phyloP scores from a whole-genome alignment of 2,888 invertebrate genomes.

The Drosophila sordidula region DNA sequence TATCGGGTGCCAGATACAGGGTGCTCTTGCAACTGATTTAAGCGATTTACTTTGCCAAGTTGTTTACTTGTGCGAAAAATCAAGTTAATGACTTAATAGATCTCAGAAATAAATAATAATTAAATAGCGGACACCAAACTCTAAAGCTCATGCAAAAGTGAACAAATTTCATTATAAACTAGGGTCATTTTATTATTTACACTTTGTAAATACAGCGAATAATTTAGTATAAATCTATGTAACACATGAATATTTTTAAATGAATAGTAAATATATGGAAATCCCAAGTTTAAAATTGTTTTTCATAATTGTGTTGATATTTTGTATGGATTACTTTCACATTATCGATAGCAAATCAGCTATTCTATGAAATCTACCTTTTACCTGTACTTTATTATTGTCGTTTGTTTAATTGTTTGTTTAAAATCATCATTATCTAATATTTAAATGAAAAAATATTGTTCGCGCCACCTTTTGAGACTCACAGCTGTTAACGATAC shows the following conservation, averaged over 20 bases:
- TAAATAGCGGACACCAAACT: too few species aligned
- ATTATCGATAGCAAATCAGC: neutral
- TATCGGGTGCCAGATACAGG: conserved; percentile 6
- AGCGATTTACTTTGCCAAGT: neutral
- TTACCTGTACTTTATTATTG: neutral
- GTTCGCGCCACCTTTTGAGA: neutral
- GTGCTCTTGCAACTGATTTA: neutral
- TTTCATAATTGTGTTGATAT: neutral
- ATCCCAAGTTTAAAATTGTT: too few species aligned
- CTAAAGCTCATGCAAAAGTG: too few species aligned
- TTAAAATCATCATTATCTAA: too few species aligned
- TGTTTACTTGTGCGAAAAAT: too few species aligned
- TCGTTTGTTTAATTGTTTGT: neutral
- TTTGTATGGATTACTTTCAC: neutral
- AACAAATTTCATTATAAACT: too few species aligned
- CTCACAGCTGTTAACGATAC: neutral
- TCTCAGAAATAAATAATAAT: too few species aligned
- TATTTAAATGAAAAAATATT: neutral
- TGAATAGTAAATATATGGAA: neutral
- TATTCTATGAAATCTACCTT: too few species aligned
- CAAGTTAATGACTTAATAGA: too few species aligned
- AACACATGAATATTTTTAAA: neutral
- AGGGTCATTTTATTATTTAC: too few species aligned
- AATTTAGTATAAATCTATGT: too few species aligned
- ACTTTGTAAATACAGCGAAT: too few species aligned